A percentile compares a stretch with the other conserved stretches of the same genome.
These are phyloP conservation scores for Chrysocyon brachyurus DNA, from an alignment of 2,797 vertebrate genomes.

Conservation along the genomic window DNA sequence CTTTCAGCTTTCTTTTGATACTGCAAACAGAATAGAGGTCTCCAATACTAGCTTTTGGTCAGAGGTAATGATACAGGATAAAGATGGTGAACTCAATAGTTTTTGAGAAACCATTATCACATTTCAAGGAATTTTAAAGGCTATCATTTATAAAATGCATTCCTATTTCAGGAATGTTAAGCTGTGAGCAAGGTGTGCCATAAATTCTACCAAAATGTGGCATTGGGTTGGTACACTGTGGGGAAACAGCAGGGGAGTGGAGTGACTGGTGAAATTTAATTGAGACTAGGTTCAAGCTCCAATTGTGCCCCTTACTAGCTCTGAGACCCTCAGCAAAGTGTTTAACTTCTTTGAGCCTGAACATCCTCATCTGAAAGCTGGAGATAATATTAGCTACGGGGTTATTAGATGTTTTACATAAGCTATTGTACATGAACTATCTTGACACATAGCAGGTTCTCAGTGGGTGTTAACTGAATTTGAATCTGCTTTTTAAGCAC, in stretches of 20 bases:
- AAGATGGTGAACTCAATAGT: neutral
- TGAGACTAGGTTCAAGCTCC: neutral
- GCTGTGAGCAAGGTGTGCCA: neutral
- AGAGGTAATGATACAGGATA: neutral
- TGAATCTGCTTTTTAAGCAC: slow-evolving; percentile 1
- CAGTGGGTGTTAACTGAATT: slow-evolving; percentile 5
- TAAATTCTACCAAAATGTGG: neutral
- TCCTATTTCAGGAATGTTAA: slow-evolving; percentile 3
- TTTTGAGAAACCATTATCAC: slow-evolving; percentile 26
- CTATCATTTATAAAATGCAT: slow-evolving; percentile 46
- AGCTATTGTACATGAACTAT: neutral
- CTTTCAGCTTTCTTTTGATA: neutral
- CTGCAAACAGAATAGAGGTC: neutral
- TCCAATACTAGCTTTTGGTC: neutral
- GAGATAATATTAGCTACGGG: neutral
- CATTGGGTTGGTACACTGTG: neutral
- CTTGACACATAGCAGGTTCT: slow-evolving; percentile 1
- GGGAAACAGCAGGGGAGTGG: neutral
- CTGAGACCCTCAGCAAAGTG: neutral
- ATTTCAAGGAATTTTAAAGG: slow-evolving; percentile 39
- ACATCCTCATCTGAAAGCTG: slow-evolving; percentile 14
- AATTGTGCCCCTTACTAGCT: neutral
- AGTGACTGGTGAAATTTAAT: neutral
- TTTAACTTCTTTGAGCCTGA: slow-evolving; percentile 31
- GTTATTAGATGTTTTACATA: slow-evolving; percentile 18